Conservation (phyloP, 2,113 vertebrate genomes). For the Nanger granti region DNA sequence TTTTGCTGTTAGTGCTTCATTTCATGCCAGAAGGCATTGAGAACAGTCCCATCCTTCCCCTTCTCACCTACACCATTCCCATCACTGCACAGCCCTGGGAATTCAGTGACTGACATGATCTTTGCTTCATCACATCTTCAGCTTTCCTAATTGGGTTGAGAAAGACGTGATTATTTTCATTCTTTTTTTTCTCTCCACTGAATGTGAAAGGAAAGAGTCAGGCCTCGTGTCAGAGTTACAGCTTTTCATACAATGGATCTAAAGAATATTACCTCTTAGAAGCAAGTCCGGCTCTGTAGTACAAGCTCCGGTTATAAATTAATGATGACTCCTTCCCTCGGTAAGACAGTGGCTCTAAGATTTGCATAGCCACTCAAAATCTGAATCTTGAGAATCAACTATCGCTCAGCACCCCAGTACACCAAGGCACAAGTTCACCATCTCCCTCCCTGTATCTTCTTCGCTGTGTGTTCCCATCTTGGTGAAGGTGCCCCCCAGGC, state of each 20-base stretch:
- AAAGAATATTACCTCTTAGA: background rate
- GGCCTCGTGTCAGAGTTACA: background rate
- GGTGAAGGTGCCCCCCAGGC: background rate
- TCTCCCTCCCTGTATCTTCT: background rate
- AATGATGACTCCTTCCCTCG: background rate
- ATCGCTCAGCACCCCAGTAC: too few species aligned
- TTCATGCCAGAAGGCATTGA: constrained; percentile 32
- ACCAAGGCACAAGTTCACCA: background rate
- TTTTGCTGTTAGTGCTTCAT: background rate
- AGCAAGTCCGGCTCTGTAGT: background rate
- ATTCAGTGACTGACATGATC: background rate
- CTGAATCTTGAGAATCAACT: background rate
- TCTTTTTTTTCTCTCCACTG: background rate
- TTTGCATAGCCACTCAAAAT: background rate
- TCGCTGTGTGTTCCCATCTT: too few species aligned
- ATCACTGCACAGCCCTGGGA: background rate
- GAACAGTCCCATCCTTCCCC: background rate
- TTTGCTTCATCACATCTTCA: constrained; percentile 44
- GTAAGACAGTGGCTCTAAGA: background rate
- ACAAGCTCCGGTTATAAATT: background rate
- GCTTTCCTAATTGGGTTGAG: constrained; percentile 34
- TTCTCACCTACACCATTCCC: constrained; percentile 4
- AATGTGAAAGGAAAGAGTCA: background rate
- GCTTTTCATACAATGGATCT: background rate
- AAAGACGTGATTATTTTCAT: constrained; percentile 22